These are phyloP conservation scores for Prietella phreatophila DNA, from an alignment of 2,113 vertebrate genomes.

Conservation along the genomic window DNA sequence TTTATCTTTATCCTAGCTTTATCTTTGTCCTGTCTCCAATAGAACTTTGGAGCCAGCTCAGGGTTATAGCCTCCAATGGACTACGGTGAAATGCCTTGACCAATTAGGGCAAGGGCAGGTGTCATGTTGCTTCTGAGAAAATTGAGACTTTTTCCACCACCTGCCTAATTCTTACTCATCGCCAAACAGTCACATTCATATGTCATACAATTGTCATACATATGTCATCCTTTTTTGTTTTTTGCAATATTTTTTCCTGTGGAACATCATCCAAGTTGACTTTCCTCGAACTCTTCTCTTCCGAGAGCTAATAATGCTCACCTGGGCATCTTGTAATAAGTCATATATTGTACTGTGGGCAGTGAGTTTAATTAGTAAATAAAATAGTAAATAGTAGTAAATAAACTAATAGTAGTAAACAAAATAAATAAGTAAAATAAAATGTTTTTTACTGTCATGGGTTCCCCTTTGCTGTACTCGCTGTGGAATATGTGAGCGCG, in stretches of 20 bases:
- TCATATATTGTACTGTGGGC: slow-evolving; percentile 35
- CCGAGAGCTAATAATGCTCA: slow-evolving; percentile 71
- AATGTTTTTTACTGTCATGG: too few species aligned
- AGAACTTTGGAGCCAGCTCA: slow-evolving; percentile 54
- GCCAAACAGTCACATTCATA: slow-evolving; percentile 55
- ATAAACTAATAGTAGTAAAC: neutral
- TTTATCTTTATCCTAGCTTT: slow-evolving; percentile 59
- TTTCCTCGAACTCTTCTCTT: slow-evolving; percentile 69
- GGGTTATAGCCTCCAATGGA: slow-evolving; percentile 49
- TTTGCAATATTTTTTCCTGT: neutral
- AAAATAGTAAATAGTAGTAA: neutral
- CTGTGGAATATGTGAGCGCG: too few species aligned
- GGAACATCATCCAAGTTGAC: slow-evolving; percentile 63
- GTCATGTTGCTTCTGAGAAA: slow-evolving; percentile 67
- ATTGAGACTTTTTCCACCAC: slow-evolving; percentile 61
- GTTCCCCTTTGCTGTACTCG: too few species aligned
- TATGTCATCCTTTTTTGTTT: slow-evolving; percentile 25
- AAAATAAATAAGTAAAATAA: neutral
- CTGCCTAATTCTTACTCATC: slow-evolving; percentile 66
- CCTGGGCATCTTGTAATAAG: slow-evolving; percentile 61
- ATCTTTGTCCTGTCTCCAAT: slow-evolving; percentile 43
- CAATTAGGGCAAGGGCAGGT: slow-evolving; percentile 74
- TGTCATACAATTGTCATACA: slow-evolving; percentile 25
- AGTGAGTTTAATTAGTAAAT: neutral
- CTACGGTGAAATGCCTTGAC: slow-evolving; percentile 67